Conservation (phyloP, 2,888 invertebrate genomes). For the Taenaris catops region DNA sequence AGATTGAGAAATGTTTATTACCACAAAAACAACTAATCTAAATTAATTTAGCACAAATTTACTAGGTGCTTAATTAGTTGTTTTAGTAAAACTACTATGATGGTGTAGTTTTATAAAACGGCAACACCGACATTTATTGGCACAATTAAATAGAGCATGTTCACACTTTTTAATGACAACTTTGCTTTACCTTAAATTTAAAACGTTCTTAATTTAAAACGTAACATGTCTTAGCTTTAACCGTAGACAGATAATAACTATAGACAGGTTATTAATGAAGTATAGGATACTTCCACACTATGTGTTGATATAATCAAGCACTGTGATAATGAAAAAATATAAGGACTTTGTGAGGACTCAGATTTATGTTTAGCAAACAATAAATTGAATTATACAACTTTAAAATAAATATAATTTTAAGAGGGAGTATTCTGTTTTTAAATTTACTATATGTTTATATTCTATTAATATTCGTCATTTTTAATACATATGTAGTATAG, state of each 20-base stretch:
- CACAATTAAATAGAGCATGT: neutral
- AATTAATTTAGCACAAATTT: constrained; percentile 9
- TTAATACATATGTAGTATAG: too few relatives aligned
- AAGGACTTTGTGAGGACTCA: too few relatives aligned
- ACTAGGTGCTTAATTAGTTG: constrained; percentile 5
- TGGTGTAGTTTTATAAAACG: constrained; percentile 1
- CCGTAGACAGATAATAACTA: neutral
- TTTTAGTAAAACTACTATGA: constrained; percentile 3
- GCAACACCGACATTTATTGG: neutral
- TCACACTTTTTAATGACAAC: neutral
- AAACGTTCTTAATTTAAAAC: neutral
- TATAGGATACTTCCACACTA: too few relatives aligned
- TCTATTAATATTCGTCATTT: too few relatives aligned
- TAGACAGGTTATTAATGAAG: too few relatives aligned
- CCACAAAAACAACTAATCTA: constrained; percentile 9
- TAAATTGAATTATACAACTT: too few relatives aligned
- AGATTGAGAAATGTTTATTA: constrained; percentile 10
- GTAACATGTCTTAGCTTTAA: neutral
- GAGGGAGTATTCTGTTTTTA: too few relatives aligned
- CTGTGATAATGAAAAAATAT: too few relatives aligned
- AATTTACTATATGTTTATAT: too few relatives aligned
- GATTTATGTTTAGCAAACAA: too few relatives aligned
- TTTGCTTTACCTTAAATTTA: neutral
- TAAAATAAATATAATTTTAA: too few relatives aligned
- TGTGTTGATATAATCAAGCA: too few relatives aligned